Evolutionary conservation across 2,113 vertebrate species (phyloP).

Genomic region (Oreochromis niloticus): DNA sequence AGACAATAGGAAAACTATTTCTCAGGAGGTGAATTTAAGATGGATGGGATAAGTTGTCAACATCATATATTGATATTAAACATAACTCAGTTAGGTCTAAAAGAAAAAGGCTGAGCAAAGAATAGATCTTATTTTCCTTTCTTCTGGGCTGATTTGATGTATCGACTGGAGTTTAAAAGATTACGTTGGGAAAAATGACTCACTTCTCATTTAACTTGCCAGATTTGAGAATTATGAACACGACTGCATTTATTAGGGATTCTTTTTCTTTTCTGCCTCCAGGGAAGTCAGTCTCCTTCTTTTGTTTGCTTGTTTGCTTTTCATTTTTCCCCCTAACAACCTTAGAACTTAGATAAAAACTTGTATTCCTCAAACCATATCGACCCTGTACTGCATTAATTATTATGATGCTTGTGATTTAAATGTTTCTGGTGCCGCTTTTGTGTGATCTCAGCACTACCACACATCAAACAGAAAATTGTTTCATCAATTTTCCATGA

Average conservation of each 20-base stretch:
- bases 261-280: neutral
- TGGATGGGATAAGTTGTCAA: neutral
- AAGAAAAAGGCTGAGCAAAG: neutral
- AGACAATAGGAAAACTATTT: neutral
- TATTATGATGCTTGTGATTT: neutral
- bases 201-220: neutral
- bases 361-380: neutral
- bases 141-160: neutral
- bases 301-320: neutral
- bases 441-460: neutral
- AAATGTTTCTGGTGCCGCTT: neutral
- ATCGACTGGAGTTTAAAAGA: neutral
- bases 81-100: neutral
- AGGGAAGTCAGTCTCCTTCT: neutral
- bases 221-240: neutral
- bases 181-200: neutral
- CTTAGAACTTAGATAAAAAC: neutral
- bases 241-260: neutral
- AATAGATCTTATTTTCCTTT: neutral
- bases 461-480: neutral
- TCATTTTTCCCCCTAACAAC: neutral
- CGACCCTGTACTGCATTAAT: neutral
- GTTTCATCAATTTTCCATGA: neutral
- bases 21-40: neutral
- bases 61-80: neutral